Base-by-base conservation (phyloP, 2,888 invertebrate genomes). In the Papilio protenor region DNA sequence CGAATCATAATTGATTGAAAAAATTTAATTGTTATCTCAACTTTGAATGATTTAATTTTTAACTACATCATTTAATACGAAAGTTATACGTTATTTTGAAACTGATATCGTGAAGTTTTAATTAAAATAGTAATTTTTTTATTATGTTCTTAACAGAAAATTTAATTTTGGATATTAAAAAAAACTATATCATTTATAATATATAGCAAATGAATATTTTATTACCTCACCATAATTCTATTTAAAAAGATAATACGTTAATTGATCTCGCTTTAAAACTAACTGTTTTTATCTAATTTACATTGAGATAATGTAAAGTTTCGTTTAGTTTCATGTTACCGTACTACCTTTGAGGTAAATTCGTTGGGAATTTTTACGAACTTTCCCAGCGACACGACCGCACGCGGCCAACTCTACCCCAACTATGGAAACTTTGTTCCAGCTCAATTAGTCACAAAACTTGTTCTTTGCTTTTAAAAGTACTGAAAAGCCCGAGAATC, bases 391-490 rank as follows among this genome's bases (percentile, higher is more conserved):
- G 47, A 71, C 70, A 59, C 18, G 59, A 47, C 18, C 70, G 27
- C 76, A 45, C 18, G 47, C 23, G 45, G 45, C 70, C 16, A 49
- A 71, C 76, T 76, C 45, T 70, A 27, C 21, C 71, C 57, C 71
- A 70, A 71, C 76, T 47, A 71, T 61, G 47, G 33, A 70, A 76
- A 76, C 71, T 76, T 76, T 75, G 45, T 66, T 47, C 45, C 71
- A 33, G 27, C 61, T 71, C 76, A 76, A 76, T 76, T 76, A 71
- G 71, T 76, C 76, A 49, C 61, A 27, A 59, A 76, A 76, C 70
- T 49, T 59, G 57, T 61, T 59, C 27, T 33, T 14, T 23, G 49
- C 47, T 70, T 75, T 55, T 52, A 55, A 66, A 61, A 75, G 66
- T 66, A 74, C 74, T 49, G n/a, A 18, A 18, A 74, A 45, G 1